Evolutionary conservation across 2,888 invertebrate species (phyloP), one percentile per base, ranked within the genome.

Genomic region (Stratiomys singularior): DNA sequence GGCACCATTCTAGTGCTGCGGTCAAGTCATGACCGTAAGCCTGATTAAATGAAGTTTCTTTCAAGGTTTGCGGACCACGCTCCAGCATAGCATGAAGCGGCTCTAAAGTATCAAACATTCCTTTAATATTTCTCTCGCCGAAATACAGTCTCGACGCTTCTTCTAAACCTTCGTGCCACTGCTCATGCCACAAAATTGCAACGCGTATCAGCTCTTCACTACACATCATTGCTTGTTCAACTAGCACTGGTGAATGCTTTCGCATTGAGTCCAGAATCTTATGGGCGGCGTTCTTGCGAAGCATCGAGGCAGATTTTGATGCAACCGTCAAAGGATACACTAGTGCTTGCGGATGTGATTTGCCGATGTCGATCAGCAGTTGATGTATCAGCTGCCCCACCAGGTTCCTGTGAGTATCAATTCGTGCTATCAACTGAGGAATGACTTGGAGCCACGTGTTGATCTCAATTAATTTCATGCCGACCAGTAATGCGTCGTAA

Each of bases 361-460:
- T 98, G 5, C 99, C 98, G 80, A 99, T 97, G 83, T 99, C 99
- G 79, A 97, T 96, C 21, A 99, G 89, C 23, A 99, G 89, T 83
- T 97, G 94, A 85, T 97, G 96, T 79, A 99, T 97, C 60, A 98
- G 89, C 80, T 95, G 93, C 0, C 96, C 95, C 0, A 99, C 98
- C 76, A 96, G 88, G 76, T 93, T 92, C 46, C 97, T 90, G 0
- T 95, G 95, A 0, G 97, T 97, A 84, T 99, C 99, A 80, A 99
- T 98, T 76, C 99, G 91, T 0, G 99, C 99, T 81, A 99, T 99
- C 37, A 99, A 89, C 86, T 99, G 99, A 0, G 99, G 99, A 82
- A 99, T 98, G 0, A 99, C 98, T 90, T 99, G 99, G 11, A 99
- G 89, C 99, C 99, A 99, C 1, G 98, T 99, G 84, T 98, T 97